phyloP scores from a whole-genome alignment of 2,113 vertebrate species.

The Myotis yumanensis region DNA sequence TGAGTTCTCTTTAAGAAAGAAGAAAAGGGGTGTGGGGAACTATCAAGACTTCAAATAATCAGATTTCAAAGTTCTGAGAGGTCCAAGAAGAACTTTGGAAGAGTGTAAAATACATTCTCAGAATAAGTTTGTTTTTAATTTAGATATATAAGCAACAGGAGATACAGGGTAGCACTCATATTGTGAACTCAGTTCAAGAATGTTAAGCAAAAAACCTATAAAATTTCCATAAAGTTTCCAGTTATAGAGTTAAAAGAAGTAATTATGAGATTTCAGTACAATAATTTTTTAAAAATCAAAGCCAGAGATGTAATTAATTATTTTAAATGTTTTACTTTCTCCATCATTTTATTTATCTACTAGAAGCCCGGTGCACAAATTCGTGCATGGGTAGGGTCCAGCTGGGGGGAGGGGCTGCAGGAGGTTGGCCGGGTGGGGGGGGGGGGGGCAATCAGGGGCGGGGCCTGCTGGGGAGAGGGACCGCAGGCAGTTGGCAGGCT shows the following conservation, averaged over 20 bases:
- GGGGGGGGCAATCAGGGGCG: no score
- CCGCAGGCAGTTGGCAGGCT: no score
- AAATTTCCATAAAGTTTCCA: not conserved
- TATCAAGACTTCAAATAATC: not conserved
- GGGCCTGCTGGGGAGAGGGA: no score
- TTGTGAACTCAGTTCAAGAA: not conserved
- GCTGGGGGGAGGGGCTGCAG: no score
- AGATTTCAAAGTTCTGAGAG: not conserved
- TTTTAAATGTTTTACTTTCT: slow-evolving; percentile 26
- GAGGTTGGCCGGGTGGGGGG: no score
- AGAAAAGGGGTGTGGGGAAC: not conserved
- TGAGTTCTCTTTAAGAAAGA: not conserved
- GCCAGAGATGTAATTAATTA: not conserved
- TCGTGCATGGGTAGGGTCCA: no score
- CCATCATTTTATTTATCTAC: not conserved
- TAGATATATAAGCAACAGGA: not conserved
- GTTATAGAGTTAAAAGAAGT: slow-evolving; percentile 11
- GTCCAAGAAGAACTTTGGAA: not conserved
- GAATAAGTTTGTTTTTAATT: slow-evolving; percentile 15
- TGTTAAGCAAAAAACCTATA: not conserved
- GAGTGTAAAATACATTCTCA: not conserved
- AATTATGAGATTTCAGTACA: not conserved
- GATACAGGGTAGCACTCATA: not conserved
- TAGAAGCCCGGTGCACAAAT: no score
- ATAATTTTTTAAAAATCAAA: not conserved